Percentiles rank a stretch among this genome's conserved stretches.
Conservation (phyloP, 2,797 vertebrate species). For the Cephalopachus bancanus region DNA sequence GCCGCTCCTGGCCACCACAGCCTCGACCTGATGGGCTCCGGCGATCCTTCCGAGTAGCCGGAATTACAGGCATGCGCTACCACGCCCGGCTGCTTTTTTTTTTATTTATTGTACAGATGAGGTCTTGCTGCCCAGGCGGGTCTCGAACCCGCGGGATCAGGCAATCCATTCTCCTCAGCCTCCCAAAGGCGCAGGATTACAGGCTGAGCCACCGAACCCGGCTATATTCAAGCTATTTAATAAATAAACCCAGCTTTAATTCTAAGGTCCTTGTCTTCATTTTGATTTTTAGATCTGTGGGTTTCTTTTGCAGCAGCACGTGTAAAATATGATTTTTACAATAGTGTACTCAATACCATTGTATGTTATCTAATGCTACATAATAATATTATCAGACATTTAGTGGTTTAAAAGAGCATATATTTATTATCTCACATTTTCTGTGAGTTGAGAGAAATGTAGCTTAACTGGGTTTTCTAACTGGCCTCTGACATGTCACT, state of each 20-base stretch:
- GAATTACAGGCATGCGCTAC: too few species aligned
- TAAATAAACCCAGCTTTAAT: constrained; percentile 44
- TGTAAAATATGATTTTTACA: not conserved
- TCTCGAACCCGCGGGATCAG: too few species aligned
- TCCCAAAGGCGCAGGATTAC: too few species aligned
- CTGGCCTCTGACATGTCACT: not conserved
- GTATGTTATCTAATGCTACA: not conserved
- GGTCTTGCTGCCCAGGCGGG: too few species aligned
- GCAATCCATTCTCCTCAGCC: too few species aligned
- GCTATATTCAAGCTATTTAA: not conserved
- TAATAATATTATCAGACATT: not conserved
- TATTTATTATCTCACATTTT: not conserved
- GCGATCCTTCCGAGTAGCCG: too few species aligned
- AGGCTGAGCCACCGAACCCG: too few species aligned
- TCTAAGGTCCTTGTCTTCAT: not conserved
- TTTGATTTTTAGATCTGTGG: not conserved
- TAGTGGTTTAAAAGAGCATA: not conserved
- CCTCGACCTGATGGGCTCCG: too few species aligned
- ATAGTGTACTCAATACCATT: not conserved
- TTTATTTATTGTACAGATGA: too few species aligned
- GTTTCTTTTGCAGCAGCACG: not conserved
- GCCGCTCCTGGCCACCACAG: too few species aligned
- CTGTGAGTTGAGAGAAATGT: not conserved
- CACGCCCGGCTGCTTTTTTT: too few species aligned
- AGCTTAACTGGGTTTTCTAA: not conserved